Base-by-base conservation (phyloP, 2,888 invertebrate genomes). In the Punctoribates punctum region DNA sequence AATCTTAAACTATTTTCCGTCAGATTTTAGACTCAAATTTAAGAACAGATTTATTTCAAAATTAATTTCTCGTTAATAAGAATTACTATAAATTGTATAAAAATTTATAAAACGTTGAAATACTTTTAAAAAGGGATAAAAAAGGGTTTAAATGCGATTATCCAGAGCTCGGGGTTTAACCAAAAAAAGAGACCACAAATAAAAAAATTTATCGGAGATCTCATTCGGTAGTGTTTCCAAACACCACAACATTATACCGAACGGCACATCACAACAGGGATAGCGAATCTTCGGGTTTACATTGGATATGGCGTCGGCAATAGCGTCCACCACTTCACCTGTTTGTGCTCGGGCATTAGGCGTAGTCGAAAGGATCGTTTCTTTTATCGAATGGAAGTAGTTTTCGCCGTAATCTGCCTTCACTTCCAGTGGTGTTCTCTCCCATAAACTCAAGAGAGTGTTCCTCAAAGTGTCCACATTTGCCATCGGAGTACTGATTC, bases 391-490 rank as follows among this genome's bases (percentile, higher is more conserved):
- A 11, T 48, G 42, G 20, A 65, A 65, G 42, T 46, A 74, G 34
- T 51, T 42, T 42, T 38, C 20, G 3, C 65, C 75, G 65, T 67
- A 75, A 27, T 42, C 38, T 65, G 65, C 25, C 29, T 67, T 65
- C 5, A 75, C 75, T 42, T 75, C 67, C 0, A 42, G 23, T 17
- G 23, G 9, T 11, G 75, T 34, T 67, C 23, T 15, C 15, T 67
- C 25, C 75, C 75, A 75, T 57, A 29, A 1, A 13, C 11, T 13
- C 8, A 8, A 42, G 1, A 42, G 42, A 8, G 6, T 13, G 13
- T n/a, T n/a, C n/a, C n/a, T n/a, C n/a, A n/a, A n/a, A n/a, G n/a
- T 5, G 20, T 13, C 25, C 20, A 1, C 4, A n/a, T 54, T n/a
- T 9, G 42, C 4, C 42, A 42, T 42, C 1, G 42, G 42, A 42